phyloP scores from a whole-genome alignment of 2,113 vertebrate species.

The Peromyscus polionotus region DNA sequence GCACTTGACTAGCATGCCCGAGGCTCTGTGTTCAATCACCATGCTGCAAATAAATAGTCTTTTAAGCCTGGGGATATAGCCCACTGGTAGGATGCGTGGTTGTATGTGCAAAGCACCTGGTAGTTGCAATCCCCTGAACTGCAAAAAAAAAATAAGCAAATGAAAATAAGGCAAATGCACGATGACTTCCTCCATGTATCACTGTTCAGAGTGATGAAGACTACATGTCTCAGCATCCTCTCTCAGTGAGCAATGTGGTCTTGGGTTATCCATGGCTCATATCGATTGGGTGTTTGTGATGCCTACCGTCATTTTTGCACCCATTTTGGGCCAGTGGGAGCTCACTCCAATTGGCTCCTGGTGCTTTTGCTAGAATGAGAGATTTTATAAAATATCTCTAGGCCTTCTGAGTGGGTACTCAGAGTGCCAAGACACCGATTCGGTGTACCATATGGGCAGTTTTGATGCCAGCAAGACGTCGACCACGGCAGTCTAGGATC shows the following conservation, averaged over 20 bases:
- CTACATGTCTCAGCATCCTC: neutral
- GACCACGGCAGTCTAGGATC: neutral
- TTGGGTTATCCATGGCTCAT: neutral
- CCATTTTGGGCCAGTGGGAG: neutral
- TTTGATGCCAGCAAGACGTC: conserved; percentile 35
- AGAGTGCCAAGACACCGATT: neutral
- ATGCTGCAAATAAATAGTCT: neutral
- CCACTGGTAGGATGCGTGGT: neutral
- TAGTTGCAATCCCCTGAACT: neutral
- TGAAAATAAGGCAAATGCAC: neutral
- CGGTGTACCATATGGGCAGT: neutral
- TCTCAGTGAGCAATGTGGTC: neutral
- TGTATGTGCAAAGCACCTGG: neutral
- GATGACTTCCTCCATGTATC: neutral
- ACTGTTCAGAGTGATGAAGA: neutral
- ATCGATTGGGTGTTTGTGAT: neutral
- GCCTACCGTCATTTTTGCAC: neutral
- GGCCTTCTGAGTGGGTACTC: conserved; percentile 39
- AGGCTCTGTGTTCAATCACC: neutral
- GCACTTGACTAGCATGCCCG: neutral
- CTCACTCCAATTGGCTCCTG: neutral
- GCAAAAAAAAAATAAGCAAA: neutral
- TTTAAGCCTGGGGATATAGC: neutral
- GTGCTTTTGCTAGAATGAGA: conserved; percentile 27
- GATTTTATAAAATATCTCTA: conserved; percentile 32